Evolutionary conservation across 1,140 invertebrate genomes (phyloP).

Genomic region (Dendrolimus kikuchii): DNA sequence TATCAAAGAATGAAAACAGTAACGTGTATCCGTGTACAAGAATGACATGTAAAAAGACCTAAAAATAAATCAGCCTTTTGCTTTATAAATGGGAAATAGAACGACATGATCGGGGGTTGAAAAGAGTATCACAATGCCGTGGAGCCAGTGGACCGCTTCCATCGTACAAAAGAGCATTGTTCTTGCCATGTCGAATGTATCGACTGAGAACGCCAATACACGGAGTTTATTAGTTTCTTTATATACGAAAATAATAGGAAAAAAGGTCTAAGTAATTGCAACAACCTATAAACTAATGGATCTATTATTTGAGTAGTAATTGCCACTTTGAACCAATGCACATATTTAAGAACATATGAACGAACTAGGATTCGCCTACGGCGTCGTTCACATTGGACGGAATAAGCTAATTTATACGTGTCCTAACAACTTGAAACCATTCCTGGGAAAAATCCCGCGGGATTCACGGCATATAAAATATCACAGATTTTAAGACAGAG

Average conservation of each 20-base stretch:
- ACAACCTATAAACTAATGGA: too few species aligned
- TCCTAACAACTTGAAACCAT: too few species aligned
- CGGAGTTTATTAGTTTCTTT: constrained; percentile 33
- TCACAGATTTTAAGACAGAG: too few species aligned
- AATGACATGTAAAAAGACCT: constrained; percentile 11
- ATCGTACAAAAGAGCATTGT: constrained; percentile 54
- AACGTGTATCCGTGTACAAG: neutral
- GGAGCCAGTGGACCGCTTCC: constrained; percentile 27
- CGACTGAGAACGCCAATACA: constrained; percentile 33
- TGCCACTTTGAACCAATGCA: too few species aligned
- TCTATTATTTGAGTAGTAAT: too few species aligned
- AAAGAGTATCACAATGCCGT: constrained; percentile 30
- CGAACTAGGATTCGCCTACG: too few species aligned
- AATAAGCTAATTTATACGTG: too few species aligned
- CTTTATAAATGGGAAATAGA: constrained; percentile 40
- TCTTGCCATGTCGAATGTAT: constrained; percentile 59
- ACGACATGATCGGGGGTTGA: constrained; percentile 41
- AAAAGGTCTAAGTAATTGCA: neutral
- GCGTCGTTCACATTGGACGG: too few species aligned
- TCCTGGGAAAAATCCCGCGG: too few species aligned
- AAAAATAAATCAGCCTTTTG: constrained; percentile 25
- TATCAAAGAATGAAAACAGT: too few species aligned
- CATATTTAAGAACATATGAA: too few species aligned
- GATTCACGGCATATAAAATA: too few species aligned
- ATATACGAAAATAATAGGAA: constrained; percentile 12